A percentile compares a stretch with the other conserved stretches of the same genome.
Conservation (phyloP, 1,140 invertebrate species). For the Aphidius ervi region DNA sequence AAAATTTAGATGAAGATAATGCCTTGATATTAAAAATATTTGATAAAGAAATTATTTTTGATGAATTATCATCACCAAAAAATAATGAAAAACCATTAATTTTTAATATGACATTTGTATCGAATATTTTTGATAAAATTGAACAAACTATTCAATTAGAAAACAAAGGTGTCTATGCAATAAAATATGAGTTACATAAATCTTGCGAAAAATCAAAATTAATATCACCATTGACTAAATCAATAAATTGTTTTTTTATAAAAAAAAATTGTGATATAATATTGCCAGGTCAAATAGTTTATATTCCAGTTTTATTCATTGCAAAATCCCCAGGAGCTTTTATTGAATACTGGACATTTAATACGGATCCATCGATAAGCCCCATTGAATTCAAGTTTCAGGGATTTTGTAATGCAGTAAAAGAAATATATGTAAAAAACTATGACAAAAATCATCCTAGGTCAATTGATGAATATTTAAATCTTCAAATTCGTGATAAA, state of each 20-base stretch:
- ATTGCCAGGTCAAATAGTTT: not conserved
- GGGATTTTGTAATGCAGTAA: not conserved
- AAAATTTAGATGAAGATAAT: too few relatives aligned
- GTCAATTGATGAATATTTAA: conserved; percentile 25
- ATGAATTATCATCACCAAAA: not conserved
- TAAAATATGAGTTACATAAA: not conserved
- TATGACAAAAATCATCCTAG: not conserved
- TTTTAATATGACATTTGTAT: not conserved
- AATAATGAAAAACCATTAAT: not conserved
- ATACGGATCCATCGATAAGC: not conserved
- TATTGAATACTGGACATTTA: not conserved
- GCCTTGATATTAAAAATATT: not conserved
- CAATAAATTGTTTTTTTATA: not conserved
- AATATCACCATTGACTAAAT: not conserved
- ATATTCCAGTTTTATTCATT: not conserved
- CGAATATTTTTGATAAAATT: not conserved
- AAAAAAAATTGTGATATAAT: not conserved
- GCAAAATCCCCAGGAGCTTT: not conserved
- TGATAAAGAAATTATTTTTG: not conserved
- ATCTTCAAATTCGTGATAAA: conserved; percentile 17
- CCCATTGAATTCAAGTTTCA: not conserved
- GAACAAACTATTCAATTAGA: not conserved
- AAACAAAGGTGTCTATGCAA: not conserved
- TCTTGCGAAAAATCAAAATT: not conserved
- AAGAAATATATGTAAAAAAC: too few relatives aligned